Conservation (phyloP, 2,113 vertebrate genomes). For the Prunella himalayana region DNA sequence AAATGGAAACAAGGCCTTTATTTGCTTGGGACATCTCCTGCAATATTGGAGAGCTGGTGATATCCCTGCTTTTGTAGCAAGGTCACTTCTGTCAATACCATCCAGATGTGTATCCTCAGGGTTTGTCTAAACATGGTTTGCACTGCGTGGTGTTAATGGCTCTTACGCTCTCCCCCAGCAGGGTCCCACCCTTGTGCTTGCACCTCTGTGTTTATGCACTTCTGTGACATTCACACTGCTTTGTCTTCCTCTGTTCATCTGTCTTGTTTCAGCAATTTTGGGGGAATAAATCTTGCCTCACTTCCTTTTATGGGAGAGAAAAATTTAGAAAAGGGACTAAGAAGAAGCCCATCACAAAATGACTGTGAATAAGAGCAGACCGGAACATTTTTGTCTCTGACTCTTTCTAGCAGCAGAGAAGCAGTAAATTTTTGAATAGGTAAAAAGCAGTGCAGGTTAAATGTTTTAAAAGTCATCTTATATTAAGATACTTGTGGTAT, state of each 20-base stretch:
- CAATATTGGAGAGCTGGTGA: not conserved
- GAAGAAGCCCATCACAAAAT: not conserved
- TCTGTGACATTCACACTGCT: not conserved
- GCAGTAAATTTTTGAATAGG: not conserved
- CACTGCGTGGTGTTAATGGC: conserved; percentile 7
- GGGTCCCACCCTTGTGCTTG: conserved; percentile 5
- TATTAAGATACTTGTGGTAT: not conserved
- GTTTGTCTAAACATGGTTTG: not conserved
- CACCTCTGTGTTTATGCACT: not conserved
- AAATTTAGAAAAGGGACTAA: not conserved
- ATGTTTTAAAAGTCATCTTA: not conserved
- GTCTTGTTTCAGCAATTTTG: not conserved
- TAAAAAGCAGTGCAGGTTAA: not conserved
- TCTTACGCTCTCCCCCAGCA: not conserved
- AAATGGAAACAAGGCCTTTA: not conserved
- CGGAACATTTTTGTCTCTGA: not conserved
- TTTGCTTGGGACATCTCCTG: not conserved
- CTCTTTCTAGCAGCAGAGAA: not conserved
- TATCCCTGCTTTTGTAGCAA: not conserved
- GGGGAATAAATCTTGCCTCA: not conserved
- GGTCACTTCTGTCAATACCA: conserved; percentile 17
- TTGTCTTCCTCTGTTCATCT: not conserved
- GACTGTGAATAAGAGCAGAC: not conserved
- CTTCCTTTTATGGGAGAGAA: not conserved
- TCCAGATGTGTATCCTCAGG: conserved; percentile 55